These are phyloP conservation scores for Solenodon paradoxus DNA, from an alignment of 2,113 vertebrate species.

Conservation along the genomic window DNA sequence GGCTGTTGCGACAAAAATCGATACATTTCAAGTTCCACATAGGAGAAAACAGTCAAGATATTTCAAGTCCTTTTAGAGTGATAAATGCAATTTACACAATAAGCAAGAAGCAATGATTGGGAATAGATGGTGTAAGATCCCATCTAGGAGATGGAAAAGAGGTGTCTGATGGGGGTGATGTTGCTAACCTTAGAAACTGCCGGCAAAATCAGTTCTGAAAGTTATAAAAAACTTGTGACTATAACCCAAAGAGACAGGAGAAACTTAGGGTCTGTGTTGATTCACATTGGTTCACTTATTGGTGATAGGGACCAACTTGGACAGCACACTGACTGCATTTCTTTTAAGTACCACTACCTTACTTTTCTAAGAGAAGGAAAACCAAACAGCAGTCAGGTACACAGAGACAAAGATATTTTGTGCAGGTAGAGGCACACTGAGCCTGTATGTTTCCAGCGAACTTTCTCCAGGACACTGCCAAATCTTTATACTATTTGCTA, in stretches of 20 bases:
- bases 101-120: conserved; percentile 67
- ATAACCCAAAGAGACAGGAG: background rate
- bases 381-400: background rate
- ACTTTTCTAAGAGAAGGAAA: background rate
- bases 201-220: conserved; percentile 60
- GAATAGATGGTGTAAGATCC: conserved; percentile 52
- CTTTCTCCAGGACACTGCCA: background rate
- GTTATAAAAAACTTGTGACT: conserved; percentile 9
- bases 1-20: conserved; percentile 73
- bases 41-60: conserved; percentile 67
- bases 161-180: conserved; percentile 31
- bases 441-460: background rate
- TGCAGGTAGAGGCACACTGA: background rate
- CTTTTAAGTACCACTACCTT: background rate
- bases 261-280: background rate
- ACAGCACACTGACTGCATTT: background rate
- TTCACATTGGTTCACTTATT: background rate
- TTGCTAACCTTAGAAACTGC: conserved; percentile 46
- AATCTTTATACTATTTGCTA: background rate
- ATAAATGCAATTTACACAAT: conserved; percentile 77
- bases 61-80: conserved; percentile 74
- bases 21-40: conserved; percentile 77
- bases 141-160: conserved; percentile 47
- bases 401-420: background rate
- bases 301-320: background rate